phyloP scores from a whole-genome alignment of 2,113 vertebrate species.

The Psittacula cyanocephala region DNA sequence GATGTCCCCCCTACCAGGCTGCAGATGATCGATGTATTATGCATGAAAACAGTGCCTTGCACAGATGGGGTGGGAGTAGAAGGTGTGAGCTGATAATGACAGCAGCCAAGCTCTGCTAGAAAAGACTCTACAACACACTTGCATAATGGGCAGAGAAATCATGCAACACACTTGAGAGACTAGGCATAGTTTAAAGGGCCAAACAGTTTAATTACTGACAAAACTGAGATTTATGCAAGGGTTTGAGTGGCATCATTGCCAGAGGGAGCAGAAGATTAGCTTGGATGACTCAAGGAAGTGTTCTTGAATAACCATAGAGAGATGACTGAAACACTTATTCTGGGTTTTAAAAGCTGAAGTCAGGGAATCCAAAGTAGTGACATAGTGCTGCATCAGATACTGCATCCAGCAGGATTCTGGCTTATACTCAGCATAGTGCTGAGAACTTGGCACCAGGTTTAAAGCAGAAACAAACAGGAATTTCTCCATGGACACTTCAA shows the following conservation, averaged over 20 bases:
- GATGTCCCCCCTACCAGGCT: slow-evolving; percentile 35
- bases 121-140: background rate
- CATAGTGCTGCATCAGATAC: background rate
- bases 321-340: background rate
- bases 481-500: background rate
- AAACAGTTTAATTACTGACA: background rate
- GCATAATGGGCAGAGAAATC: background rate
- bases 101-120: slow-evolving; percentile 50
- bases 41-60: slow-evolving; percentile 53
- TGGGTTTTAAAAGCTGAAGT: background rate
- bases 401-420: slow-evolving; percentile 20
- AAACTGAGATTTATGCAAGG: background rate
- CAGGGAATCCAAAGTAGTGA: background rate
- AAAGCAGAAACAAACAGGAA: slow-evolving; percentile 28
- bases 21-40: slow-evolving; percentile 65
- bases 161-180: background rate
- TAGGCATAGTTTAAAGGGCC: background rate
- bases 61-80: slow-evolving; percentile 66
- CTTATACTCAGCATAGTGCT: background rate
- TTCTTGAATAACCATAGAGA: background rate
- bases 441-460: slow-evolving; percentile 13
- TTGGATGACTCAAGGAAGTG: background rate
- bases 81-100: slow-evolving; percentile 63
- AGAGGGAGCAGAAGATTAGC: background rate
- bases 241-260: background rate